These are phyloP conservation scores for Galemys pyrenaicus DNA, from an alignment of 2,113 vertebrate genomes.

Conservation along the genomic window DNA sequence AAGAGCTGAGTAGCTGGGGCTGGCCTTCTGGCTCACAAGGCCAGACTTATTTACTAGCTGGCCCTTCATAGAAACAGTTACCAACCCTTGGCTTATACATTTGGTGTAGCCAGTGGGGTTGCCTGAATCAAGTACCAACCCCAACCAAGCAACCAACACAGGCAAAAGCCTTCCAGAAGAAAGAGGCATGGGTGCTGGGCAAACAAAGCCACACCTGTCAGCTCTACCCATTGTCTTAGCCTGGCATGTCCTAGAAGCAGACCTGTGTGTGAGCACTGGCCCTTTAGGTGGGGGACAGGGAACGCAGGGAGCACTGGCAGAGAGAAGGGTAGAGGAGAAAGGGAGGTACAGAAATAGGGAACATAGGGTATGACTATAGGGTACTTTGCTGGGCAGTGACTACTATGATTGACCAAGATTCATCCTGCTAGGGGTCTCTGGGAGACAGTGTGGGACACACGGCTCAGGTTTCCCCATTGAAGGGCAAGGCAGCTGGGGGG, in stretches of 20 bases:
- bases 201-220: not conserved
- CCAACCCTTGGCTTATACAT: not conserved
- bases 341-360: not conserved
- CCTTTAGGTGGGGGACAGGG: not conserved
- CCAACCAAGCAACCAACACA: not conserved
- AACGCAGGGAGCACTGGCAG: not conserved
- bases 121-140: not conserved
- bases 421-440: not conserved
- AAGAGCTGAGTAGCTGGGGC: not conserved
- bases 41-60: not conserved
- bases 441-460: not conserved
- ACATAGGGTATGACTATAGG: too few species aligned
- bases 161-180: not conserved
- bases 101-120: not conserved
- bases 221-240: accelerated
- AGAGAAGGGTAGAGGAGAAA: too few species aligned
- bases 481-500: not conserved
- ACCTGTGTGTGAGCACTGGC: not conserved
- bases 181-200: not conserved
- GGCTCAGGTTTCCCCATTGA: not conserved
- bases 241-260: not conserved
- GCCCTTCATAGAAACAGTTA: not conserved
- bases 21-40: accelerated
- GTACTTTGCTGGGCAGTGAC: not conserved
- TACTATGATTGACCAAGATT: not conserved